These are phyloP conservation scores for Chaenodraco wilsoni DNA, from an alignment of 2,797 vertebrate genomes.

Conservation along the genomic window DNA sequence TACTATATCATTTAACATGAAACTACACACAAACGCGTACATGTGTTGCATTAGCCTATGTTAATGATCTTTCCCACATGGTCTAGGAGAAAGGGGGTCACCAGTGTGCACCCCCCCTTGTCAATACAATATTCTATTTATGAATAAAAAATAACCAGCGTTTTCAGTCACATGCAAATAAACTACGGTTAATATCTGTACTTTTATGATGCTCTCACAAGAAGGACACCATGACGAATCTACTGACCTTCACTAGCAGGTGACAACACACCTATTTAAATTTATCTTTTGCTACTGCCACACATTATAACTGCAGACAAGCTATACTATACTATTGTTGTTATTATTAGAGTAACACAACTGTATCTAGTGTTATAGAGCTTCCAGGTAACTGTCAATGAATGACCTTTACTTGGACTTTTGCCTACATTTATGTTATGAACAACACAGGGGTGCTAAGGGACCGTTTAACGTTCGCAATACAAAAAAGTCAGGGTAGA, in stretches of 20 bases:
- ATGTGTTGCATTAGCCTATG: conserved; percentile 20
- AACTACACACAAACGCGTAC: accelerated
- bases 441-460: not conserved
- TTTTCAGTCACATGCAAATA: not conserved
- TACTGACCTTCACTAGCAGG: conserved; percentile 69
- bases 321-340: too few species aligned
- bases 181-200: not conserved
- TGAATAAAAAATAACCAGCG: not conserved
- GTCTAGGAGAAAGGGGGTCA: conserved; percentile 58
- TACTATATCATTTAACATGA: not conserved
- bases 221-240: not conserved
- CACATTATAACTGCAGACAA: not conserved
- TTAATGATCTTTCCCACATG: conserved; percentile 58
- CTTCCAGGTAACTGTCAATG: conserved; percentile 15
- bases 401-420: conserved; percentile 73
- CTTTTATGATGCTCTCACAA: not conserved
- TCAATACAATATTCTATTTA: not conserved
- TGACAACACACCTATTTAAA: conserved; percentile 31
- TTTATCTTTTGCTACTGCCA: not conserved
- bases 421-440: conserved; percentile 53
- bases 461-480: not conserved
- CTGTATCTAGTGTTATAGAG: not conserved
- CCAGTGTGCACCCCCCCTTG: conserved; percentile 3
- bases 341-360: not conserved
- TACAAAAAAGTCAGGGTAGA: accelerated